Conservation (phyloP, 2,888 invertebrate species). For the Drosophila tanythrix region DNA sequence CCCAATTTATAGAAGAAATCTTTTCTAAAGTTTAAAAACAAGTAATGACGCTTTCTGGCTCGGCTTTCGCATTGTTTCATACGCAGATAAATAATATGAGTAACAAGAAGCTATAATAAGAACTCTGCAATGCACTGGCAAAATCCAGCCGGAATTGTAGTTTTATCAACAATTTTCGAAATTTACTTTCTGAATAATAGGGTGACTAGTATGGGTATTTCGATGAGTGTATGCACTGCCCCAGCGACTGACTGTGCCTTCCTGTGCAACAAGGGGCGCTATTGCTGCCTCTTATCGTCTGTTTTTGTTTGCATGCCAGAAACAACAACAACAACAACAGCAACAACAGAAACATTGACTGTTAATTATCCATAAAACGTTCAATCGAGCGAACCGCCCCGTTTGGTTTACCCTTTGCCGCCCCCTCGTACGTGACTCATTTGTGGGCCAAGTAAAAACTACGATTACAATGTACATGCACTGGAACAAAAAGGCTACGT, state of each 20-base stretch:
- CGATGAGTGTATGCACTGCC: background rate
- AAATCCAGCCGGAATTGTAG: background rate
- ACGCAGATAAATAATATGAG: background rate
- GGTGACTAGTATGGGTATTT: background rate
- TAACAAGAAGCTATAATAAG: background rate
- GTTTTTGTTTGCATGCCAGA: constrained; percentile 33
- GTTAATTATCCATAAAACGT: constrained; percentile 55
- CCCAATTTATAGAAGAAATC: too few relatives aligned
- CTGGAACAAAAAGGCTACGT: background rate
- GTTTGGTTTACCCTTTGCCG: constrained; percentile 1
- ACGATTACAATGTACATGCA: constrained; percentile 17
- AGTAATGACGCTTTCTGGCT: background rate
- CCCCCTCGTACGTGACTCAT: constrained; percentile 45
- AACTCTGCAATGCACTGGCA: background rate
- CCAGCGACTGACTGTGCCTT: constrained; percentile 13
- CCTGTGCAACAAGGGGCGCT: constrained; percentile 18
- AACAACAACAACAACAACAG: constrained; percentile 19
- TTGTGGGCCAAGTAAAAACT: constrained; percentile 28
- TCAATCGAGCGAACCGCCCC: constrained; percentile 52
- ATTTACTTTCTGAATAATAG: background rate
- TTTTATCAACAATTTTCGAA: background rate
- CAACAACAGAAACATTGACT: constrained; percentile 25
- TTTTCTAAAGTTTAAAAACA: background rate
- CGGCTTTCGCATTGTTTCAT: too few relatives aligned
- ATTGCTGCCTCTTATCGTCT: constrained; percentile 30